These are phyloP conservation scores for Psammodynastes pulverulentus DNA, from an alignment of 2,113 vertebrate genomes.

Conservation along the genomic window DNA sequence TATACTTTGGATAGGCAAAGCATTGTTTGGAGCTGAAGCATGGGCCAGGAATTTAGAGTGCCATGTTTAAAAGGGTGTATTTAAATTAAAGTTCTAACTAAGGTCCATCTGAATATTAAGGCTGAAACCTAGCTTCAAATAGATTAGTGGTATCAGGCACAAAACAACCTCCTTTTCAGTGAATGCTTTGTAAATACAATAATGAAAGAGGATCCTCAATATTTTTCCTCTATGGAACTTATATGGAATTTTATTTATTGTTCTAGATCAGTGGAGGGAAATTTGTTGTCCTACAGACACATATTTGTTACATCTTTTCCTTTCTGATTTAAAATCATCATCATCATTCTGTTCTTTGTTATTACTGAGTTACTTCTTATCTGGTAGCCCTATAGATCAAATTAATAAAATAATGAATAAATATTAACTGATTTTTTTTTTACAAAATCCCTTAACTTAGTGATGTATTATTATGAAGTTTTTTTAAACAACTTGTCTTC, in stretches of 20 bases:
- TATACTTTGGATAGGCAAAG: not conserved
- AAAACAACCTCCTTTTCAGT: not conserved
- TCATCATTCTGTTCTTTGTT: not conserved
- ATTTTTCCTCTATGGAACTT: not conserved
- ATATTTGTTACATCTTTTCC: not conserved
- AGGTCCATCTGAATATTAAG: not conserved
- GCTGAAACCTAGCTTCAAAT: not conserved
- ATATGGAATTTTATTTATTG: not conserved
- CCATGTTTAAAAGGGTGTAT: not conserved
- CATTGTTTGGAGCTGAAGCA: not conserved
- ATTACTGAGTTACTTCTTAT: not conserved
- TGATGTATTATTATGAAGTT: not conserved
- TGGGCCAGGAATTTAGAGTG: not conserved
- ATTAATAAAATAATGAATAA: not conserved
- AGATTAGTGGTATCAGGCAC: not conserved
- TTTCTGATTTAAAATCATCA: not conserved
- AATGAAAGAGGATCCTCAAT: not conserved
- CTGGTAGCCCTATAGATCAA: not conserved
- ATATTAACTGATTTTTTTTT: not conserved
- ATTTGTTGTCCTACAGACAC: not conserved
- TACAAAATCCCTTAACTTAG: not conserved
- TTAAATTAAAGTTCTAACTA: not conserved
- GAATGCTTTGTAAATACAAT: not conserved
- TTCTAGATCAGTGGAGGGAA: not conserved
- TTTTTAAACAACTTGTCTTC: not conserved